Percentiles rank a stretch among this genome's conserved stretches.
phyloP scores from a whole-genome alignment of 2,113 vertebrate species.

The Urocynchramus pylzowi region DNA sequence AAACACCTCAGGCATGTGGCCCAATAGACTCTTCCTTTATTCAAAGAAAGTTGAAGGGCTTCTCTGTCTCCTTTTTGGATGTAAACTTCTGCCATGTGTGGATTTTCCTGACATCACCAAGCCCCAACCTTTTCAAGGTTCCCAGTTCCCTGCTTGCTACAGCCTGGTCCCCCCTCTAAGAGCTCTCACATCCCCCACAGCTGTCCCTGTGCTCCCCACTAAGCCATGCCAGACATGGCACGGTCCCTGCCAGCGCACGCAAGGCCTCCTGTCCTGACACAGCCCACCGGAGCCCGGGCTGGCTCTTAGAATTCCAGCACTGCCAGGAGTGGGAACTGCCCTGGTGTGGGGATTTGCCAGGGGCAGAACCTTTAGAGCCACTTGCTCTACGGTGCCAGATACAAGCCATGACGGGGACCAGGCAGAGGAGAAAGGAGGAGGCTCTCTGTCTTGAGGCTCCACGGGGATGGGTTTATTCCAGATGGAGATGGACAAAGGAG shows the following conservation, averaged over 20 bases:
- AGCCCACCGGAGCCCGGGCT: neutral
- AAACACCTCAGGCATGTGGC: accelerated
- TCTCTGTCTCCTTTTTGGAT: neutral
- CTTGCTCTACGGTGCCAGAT: neutral
- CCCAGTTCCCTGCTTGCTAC: neutral
- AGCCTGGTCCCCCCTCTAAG: accelerated
- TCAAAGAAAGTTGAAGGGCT: neutral
- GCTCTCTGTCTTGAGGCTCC: too few relatives aligned
- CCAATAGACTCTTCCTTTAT: too few relatives aligned
- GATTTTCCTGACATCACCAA: neutral
- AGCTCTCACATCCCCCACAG: neutral
- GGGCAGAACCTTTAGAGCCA: neutral
- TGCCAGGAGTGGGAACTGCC: neutral
- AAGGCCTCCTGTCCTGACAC: neutral
- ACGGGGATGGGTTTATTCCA: too few relatives aligned
- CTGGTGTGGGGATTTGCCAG: neutral
- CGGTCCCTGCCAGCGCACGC: too few relatives aligned
- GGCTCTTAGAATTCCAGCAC: neutral
- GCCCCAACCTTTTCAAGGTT: neutral
- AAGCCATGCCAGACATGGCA: accelerated
- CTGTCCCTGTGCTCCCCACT: neutral
- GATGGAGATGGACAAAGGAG: neutral
- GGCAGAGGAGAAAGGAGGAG: neutral
- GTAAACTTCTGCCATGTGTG: accelerated
- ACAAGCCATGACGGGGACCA: neutral